phyloP scores from a whole-genome alignment of 2,888 invertebrate genomes.

The Aphidius colemani region DNA sequence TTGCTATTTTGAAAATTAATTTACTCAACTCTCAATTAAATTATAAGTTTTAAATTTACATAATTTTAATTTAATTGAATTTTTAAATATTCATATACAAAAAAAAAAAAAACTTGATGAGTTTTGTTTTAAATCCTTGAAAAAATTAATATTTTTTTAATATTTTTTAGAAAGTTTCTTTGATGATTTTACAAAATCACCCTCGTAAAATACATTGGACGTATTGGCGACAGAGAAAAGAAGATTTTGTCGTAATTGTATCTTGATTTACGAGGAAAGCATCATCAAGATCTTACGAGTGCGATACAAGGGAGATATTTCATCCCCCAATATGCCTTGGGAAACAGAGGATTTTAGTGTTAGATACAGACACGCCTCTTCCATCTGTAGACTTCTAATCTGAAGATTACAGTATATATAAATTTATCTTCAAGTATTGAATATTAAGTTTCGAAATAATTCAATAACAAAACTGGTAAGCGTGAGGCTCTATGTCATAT shows the following conservation, averaged over 20 bases:
- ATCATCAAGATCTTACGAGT: conserved; percentile 12
- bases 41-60: too few species aligned
- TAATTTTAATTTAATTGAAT: too few species aligned
- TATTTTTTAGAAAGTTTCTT: conserved; percentile 5
- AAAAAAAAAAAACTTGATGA: not conserved
- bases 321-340: conserved; percentile 17
- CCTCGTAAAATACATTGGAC: conserved; percentile 26
- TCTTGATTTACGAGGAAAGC: conserved; percentile 32
- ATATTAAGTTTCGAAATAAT: conserved; percentile 53
- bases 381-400: conserved; percentile 47
- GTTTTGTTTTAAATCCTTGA: not conserved
- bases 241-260: conserved; percentile 27
- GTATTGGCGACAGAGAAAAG: conserved; percentile 15
- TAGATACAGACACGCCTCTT: conserved; percentile 42
- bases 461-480: conserved; percentile 50
- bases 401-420: conserved; percentile 34
- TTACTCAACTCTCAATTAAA: too few species aligned
- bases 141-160: too few species aligned
- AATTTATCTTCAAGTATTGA: conserved; percentile 34
- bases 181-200: conserved; percentile 20
- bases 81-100: not conserved
- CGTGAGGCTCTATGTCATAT: conserved; percentile 35
- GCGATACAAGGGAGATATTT: conserved; percentile 1
- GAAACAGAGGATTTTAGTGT: conserved; percentile 22
- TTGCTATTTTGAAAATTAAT: too few species aligned